Evolutionary conservation across 2,888 invertebrate species (phyloP).

Genomic region (Liopterus haemorrhoidalis): DNA sequence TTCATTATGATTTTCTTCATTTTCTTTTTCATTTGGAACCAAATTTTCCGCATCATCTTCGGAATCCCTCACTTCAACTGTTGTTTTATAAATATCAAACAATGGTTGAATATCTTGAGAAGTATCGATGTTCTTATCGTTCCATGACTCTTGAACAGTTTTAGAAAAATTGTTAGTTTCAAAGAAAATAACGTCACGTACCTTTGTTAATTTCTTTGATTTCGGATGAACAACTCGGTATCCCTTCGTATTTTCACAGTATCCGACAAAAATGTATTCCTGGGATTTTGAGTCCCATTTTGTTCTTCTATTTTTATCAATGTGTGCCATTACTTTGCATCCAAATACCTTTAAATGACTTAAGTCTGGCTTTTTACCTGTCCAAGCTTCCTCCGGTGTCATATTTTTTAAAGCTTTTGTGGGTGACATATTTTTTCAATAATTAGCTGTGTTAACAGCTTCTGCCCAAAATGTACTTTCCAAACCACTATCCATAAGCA

Average conservation of each 20-base stretch:
- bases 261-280: constrained; percentile 1
- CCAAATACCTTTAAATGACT: constrained; percentile 4
- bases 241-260: constrained; percentile 6
- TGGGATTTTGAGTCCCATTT: constrained; percentile 2
- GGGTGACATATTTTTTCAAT: constrained; percentile 2
- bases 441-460: background rate
- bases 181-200: too few species aligned
- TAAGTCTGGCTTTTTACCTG: background rate
- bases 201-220: too few species aligned
- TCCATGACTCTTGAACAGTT: too few species aligned
- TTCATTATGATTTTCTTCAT: too few species aligned
- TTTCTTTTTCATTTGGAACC: too few species aligned
- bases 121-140: too few species aligned
- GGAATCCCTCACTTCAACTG: too few species aligned
- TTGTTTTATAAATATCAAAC: too few species aligned
- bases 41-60: too few species aligned
- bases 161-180: too few species aligned
- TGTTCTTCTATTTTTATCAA: background rate
- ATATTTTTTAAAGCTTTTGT: constrained; percentile 2
- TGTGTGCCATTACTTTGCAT: constrained; percentile 1
- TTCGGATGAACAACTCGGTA: constrained; percentile 7
- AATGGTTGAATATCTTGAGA: too few species aligned
- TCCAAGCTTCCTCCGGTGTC: background rate
- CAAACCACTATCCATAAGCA: background rate
- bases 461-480: background rate